phyloP scores from a whole-genome alignment of 2,797 vertebrate genomes.

The Thalassophryne amazonica region DNA sequence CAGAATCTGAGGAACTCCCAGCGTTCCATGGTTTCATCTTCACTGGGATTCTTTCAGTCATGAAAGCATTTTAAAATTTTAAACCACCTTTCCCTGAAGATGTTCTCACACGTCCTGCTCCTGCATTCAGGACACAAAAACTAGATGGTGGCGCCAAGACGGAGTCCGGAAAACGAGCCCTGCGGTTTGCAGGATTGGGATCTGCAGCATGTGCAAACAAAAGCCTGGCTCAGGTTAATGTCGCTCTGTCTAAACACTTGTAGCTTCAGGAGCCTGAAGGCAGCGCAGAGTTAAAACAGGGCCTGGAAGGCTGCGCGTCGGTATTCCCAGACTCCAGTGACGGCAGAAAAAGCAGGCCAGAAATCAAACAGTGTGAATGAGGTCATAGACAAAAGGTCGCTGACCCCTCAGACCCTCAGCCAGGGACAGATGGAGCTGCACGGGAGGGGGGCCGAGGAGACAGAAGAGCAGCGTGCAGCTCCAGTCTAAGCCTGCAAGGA shows the following conservation, averaged over 20 bases:
- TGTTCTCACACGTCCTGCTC: slow-evolving; percentile 4
- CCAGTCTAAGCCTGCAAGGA: slow-evolving; percentile 9
- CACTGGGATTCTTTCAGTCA: not conserved
- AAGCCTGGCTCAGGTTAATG: slow-evolving; percentile 18
- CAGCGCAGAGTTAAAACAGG: slow-evolving; percentile 6
- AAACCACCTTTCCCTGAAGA: slow-evolving; percentile 5
- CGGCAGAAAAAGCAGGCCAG: slow-evolving; percentile 27
- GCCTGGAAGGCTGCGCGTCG: slow-evolving; percentile 5
- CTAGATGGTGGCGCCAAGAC: not conserved
- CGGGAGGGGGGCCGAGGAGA: not conserved
- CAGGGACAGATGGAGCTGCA: not conserved
- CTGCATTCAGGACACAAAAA: slow-evolving; percentile 3
- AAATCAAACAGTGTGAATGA: slow-evolving; percentile 53
- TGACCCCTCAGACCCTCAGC: slow-evolving; percentile 47
- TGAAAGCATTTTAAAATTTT: not conserved
- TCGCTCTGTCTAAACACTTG: slow-evolving; percentile 51
- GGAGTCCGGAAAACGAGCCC: not conserved
- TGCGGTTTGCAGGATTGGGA: slow-evolving; percentile 10
- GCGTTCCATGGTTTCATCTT: not conserved
- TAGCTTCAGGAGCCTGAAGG: slow-evolving; percentile 42
- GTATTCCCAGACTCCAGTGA: slow-evolving; percentile 49
- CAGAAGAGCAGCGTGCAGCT: slow-evolving; percentile 12
- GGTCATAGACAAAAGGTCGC: slow-evolving; percentile 56
- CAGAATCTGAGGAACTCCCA: not conserved
- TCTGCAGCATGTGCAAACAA: slow-evolving; percentile 42